phyloP scores from a whole-genome alignment of 53 echinoderm and acorn worm genomes.

The Temnopleurus reevesii region DNA sequence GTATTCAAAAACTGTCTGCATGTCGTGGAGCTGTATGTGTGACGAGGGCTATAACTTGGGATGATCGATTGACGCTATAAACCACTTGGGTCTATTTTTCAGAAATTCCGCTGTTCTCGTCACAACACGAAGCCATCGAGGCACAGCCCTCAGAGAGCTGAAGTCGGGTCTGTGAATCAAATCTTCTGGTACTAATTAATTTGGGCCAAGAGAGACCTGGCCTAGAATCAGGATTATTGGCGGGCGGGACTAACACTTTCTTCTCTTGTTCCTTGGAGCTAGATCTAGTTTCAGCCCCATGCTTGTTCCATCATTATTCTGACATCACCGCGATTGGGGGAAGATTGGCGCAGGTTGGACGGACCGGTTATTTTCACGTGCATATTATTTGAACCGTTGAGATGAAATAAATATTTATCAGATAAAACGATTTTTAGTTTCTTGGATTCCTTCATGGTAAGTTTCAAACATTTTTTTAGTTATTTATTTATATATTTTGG shows the following conservation, averaged over 20 bases:
- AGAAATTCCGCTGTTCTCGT: neutral
- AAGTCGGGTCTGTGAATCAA: neutral
- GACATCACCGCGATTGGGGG: no score
- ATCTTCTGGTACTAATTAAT: neutral
- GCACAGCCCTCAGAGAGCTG: neutral
- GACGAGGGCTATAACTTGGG: neutral
- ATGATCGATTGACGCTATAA: neutral
- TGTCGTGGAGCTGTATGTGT: no score
- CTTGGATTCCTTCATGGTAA: no score
- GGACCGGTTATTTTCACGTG: no score
- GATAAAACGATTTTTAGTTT: no score
- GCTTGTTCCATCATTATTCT: no score
- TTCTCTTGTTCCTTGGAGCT: constrained; percentile 2
- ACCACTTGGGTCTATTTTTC: neutral
- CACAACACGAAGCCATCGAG: neutral
- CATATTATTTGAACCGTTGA: no score
- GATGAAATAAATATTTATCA: no score
- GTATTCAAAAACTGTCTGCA: neutral
- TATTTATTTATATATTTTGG: no score
- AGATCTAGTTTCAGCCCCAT: no score
- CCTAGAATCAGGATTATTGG: constrained; percentile 24
- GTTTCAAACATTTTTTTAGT: no score
- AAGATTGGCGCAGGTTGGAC: no score
- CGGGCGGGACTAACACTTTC: neutral
- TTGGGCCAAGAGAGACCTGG: neutral